phyloP scores from a whole-genome alignment of 2,888 invertebrate species.

The Troglohyphantes excavatus region DNA sequence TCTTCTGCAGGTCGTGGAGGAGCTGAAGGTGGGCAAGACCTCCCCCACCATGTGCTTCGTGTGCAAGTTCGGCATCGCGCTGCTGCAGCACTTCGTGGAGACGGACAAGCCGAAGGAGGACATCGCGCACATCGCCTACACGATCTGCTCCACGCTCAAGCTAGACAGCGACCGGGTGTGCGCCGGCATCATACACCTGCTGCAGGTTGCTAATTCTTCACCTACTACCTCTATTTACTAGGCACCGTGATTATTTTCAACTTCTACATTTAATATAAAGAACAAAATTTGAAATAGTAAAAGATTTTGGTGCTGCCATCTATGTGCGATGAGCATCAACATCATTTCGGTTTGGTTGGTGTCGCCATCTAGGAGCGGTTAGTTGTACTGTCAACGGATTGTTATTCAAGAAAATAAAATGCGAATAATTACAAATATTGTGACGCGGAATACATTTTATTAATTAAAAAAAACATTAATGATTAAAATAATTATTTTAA shows the following conservation, averaged over 20 bases:
- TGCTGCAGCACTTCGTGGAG: slow-evolving; percentile 80
- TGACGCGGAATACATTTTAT: no score
- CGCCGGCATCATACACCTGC: slow-evolving; percentile 78
- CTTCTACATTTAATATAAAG: no score
- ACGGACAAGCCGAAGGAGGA: slow-evolving; percentile 79
- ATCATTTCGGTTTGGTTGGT: neutral
- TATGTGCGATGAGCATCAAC: neutral
- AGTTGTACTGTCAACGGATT: no score
- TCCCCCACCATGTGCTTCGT: slow-evolving; percentile 77
- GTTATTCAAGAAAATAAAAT: no score
- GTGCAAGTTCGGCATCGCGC: slow-evolving; percentile 79
- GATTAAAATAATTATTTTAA: no score
- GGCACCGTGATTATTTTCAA: no score
- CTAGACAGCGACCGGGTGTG: slow-evolving; percentile 79
- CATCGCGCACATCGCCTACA: slow-evolving; percentile 77
- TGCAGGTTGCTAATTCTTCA: slow-evolving; percentile 72
- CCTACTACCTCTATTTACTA: no score
- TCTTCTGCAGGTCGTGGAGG: slow-evolving; percentile 61
- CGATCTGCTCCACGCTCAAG: slow-evolving; percentile 79
- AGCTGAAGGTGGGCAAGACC: slow-evolving; percentile 72
- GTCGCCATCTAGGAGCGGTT: neutral
- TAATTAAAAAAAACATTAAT: no score
- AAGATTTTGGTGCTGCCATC: slow-evolving; percentile 34
- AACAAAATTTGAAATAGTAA: neutral
- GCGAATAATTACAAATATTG: no score